phyloP scores from a whole-genome alignment of 2,888 invertebrate species.

The Hirtodrosophila confusa region DNA sequence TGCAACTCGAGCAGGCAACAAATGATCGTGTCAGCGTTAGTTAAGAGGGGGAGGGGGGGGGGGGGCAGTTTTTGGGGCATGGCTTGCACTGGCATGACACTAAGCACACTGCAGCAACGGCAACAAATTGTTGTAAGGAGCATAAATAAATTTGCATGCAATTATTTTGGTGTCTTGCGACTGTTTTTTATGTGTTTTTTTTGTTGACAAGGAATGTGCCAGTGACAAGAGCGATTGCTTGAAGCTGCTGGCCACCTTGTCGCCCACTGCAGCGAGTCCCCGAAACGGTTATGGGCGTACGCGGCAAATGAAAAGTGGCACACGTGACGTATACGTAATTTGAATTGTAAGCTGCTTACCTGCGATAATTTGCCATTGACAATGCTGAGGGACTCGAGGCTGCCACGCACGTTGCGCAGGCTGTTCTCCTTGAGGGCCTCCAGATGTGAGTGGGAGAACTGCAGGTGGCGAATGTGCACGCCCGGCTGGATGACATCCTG shows the following conservation, averaged over 20 bases:
- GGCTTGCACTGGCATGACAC: slow-evolving; percentile 22
- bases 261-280: too few relatives aligned
- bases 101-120: slow-evolving; percentile 33
- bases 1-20: slow-evolving; percentile 23
- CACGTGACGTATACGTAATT: slow-evolving; percentile 33
- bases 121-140: slow-evolving; percentile 34
- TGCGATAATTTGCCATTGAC: slow-evolving; percentile 88
- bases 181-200: slow-evolving; percentile 21
- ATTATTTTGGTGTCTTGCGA: slow-evolving; percentile 43
- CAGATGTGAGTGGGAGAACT: slow-evolving; percentile 90
- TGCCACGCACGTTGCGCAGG: slow-evolving; percentile 89
- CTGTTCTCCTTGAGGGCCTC: slow-evolving; percentile 90
- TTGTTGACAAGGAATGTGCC: slow-evolving; percentile 4
- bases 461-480: slow-evolving; percentile 89
- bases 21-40: slow-evolving; percentile 28
- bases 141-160: slow-evolving; percentile 54
- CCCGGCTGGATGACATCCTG: slow-evolving; percentile 90
- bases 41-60: slow-evolving; percentile 8
- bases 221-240: not conserved
- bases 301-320: not conserved
- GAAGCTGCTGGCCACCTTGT: not conserved
- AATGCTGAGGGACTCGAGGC: slow-evolving; percentile 91
- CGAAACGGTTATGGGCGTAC: not conserved
- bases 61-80: slow-evolving; percentile 20
- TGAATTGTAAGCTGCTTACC: slow-evolving; percentile 72